A percentile compares a stretch with the other conserved stretches of the same genome.
phyloP scores from a whole-genome alignment of 2,888 invertebrate species.

The Bhutanitis thaidina region DNA sequence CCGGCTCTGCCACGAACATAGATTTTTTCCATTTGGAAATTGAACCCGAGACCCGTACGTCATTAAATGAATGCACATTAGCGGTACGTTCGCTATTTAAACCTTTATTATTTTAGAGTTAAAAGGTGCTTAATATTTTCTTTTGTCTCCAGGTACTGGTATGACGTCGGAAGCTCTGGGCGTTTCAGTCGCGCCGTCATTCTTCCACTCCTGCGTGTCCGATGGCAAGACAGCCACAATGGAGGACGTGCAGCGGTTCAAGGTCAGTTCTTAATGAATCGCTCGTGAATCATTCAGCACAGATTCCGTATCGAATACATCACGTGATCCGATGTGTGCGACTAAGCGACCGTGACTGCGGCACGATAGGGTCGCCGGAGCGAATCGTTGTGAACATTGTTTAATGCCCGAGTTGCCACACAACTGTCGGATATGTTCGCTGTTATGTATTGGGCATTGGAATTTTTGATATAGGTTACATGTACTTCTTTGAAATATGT shows the following conservation, averaged over 20 bases:
- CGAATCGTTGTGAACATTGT: slow-evolving; percentile 4
- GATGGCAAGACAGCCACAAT: slow-evolving; percentile 96
- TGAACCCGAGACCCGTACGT: too few relatives aligned
- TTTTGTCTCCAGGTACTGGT: slow-evolving; percentile 82
- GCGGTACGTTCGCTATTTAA: too few relatives aligned
- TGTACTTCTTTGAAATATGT: too few relatives aligned
- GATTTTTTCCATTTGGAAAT: too few relatives aligned
- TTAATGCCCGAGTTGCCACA: slow-evolving; percentile 12
- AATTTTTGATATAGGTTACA: too few relatives aligned
- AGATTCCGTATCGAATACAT: slow-evolving; percentile 1
- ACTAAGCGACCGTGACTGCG: slow-evolving; percentile 8
- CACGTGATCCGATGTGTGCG: slow-evolving; percentile 2
- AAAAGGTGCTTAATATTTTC: neutral
- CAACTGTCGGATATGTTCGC: neutral
- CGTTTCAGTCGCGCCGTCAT: slow-evolving; percentile 96
- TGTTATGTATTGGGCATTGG: neutral
- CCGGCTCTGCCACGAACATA: too few relatives aligned
- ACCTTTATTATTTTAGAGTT: too few relatives aligned
- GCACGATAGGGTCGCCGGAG: neutral
- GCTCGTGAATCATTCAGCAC: slow-evolving; percentile 3
- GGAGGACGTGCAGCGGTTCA: slow-evolving; percentile 96
- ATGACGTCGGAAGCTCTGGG: slow-evolving; percentile 98
- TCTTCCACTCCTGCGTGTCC: slow-evolving; percentile 97
- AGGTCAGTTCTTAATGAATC: slow-evolving; percentile 81
- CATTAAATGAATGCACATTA: too few relatives aligned